These are phyloP conservation scores for Mus spicilegus DNA, from an alignment of 2,113 vertebrate genomes.

Conservation along the genomic window DNA sequence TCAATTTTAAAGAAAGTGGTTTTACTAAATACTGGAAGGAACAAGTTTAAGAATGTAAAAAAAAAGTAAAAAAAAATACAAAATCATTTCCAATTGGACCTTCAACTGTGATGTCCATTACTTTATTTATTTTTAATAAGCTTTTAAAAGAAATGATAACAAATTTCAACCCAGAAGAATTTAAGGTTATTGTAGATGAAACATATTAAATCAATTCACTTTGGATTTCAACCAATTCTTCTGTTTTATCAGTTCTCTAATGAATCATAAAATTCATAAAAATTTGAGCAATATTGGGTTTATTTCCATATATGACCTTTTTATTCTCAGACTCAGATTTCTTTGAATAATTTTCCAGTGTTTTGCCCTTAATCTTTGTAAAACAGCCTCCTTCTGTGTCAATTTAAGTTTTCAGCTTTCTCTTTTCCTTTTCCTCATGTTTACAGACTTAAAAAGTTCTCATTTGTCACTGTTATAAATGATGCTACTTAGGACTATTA, in stretches of 20 bases:
- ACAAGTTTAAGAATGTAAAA: neutral
- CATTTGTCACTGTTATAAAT: neutral
- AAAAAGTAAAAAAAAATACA: too few species aligned
- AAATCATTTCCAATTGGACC: neutral
- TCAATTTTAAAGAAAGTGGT: neutral
- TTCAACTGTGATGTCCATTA: neutral
- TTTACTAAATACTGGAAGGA: neutral
- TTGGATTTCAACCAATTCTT: neutral
- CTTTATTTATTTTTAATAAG: neutral
- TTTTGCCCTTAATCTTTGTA: neutral
- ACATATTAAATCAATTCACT: neutral
- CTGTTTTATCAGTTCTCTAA: slow-evolving; percentile 48
- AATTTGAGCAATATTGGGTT: slow-evolving; percentile 10
- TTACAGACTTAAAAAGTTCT: neutral
- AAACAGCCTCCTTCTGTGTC: neutral
- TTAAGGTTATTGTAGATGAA: slow-evolving; percentile 15
- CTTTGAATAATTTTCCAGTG: neutral
- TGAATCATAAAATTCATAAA: slow-evolving; percentile 14
- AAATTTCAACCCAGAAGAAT: neutral
- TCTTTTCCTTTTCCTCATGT: neutral
- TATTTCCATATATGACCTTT: neutral
- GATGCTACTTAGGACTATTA: slow-evolving; percentile 11
- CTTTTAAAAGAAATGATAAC: neutral
- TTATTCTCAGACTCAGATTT: slow-evolving; percentile 29
- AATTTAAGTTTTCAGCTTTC: slow-evolving; percentile 7